phyloP scores from a whole-genome alignment of 2,797 vertebrate genomes.

The Kryptolebias ocellatus region DNA sequence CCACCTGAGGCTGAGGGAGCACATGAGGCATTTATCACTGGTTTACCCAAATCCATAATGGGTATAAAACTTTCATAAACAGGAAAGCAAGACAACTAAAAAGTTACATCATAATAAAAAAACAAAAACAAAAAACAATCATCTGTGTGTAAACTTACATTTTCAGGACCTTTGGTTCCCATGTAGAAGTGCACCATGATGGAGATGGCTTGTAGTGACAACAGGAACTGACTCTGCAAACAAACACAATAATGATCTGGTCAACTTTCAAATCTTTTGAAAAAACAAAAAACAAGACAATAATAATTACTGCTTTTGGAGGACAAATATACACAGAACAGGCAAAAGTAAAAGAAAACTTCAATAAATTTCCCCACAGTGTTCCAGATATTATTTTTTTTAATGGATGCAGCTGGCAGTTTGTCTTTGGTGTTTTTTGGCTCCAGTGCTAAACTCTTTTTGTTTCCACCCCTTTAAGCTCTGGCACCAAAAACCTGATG shows the following conservation, averaged over 20 bases:
- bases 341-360: too few species aligned
- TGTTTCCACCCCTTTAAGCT: too few species aligned
- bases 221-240: slow-evolving; percentile 94
- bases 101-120: background rate
- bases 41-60: too few species aligned
- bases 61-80: background rate
- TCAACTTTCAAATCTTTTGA: background rate
- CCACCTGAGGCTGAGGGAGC: slow-evolving; percentile 90
- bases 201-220: slow-evolving; percentile 97
- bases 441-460: too few species aligned
- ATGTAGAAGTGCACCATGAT: slow-evolving; percentile 99
- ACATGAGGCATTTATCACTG: too few species aligned
- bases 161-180: slow-evolving; percentile 99
- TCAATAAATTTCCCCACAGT: too few species aligned
- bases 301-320: background rate
- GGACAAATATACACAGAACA: background rate
- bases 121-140: background rate
- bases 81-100: too few species aligned
- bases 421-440: too few species aligned
- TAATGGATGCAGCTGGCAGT: too few species aligned
- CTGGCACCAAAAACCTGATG: too few species aligned
- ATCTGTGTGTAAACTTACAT: slow-evolving; percentile 81
- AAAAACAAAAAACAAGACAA: too few species aligned
- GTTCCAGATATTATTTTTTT: too few species aligned
- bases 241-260: background rate